Evolutionary conservation across 2,113 vertebrate species (phyloP).

Genomic region (Caranx melampygus): DNA sequence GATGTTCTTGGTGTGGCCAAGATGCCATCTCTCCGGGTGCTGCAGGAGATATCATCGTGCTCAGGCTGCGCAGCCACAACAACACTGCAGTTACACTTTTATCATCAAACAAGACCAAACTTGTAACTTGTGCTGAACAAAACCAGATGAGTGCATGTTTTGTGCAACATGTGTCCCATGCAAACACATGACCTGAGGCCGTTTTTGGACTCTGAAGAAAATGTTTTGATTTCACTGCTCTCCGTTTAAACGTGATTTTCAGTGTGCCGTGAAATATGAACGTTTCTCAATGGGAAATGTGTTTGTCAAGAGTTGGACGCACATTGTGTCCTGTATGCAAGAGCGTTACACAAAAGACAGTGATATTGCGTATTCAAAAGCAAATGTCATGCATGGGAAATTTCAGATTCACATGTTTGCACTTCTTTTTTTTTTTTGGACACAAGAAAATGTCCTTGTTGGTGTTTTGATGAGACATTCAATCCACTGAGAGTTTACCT

Average conservation of each 20-base stretch:
- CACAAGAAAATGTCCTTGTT: not conserved
- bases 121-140: conserved; percentile 37
- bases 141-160: conserved; percentile 28
- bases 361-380: not conserved
- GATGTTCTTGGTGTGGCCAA: not conserved
- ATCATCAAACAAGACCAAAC: conserved; percentile 48
- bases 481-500: not conserved
- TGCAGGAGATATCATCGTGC: not conserved
- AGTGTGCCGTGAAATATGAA: not conserved
- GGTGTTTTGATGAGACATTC: not conserved
- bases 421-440: not conserved
- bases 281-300: conserved; percentile 18
- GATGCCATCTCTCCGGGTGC: not conserved
- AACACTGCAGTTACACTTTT: conserved; percentile 15
- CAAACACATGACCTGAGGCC: not conserved
- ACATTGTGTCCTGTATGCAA: not conserved
- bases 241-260: conserved; percentile 6
- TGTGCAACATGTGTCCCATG: not conserved
- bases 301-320: conserved; percentile 5
- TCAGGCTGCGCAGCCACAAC: conserved; percentile 22
- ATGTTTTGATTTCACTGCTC: not conserved
- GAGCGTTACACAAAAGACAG: not conserved
- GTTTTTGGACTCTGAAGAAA: not conserved
- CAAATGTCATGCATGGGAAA: not conserved
- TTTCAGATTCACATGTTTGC: not conserved